Evolutionary conservation across 2,888 invertebrate species (phyloP), one percentile per base, ranked within the genome.

Genomic region (Harpagoxenus sublaevis): DNA sequence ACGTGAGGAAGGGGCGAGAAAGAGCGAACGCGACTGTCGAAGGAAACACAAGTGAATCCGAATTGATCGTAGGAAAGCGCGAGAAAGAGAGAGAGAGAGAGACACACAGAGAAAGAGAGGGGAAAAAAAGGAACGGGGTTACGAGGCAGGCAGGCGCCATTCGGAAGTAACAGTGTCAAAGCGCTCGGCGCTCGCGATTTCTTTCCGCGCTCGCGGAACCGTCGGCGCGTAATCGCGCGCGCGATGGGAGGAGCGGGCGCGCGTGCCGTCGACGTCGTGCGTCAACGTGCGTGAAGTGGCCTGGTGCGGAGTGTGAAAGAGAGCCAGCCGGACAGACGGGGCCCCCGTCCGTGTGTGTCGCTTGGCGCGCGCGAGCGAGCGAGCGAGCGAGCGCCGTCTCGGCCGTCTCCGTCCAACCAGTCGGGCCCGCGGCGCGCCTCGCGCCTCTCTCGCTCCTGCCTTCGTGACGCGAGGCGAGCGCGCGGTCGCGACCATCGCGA

Each of bases 151-250:
- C 48, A 70, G 53, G 65, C 75, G 57, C 60, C 60, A 74, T 81
- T 81, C 77, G 65, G 73, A 65, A 88, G 75, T 84, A 88, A 87
- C 71, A 83, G 86, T 83, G 83, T 77, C 65, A 73, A 82, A 79
- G 53, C 70, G 55, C 51, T 31, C 28, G 23, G 4, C 23, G 55
- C 42, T 28, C 5, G 78, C 45, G 15, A 70, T 42, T 23, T 31
- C 55, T 55, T 42, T 42, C n/a, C 51, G 45, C 73, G 45, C 2
- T 28, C 28, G 28, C 48, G 28, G 39, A 51, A 23, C 35, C 45
- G 62, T 62, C 28, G n/a, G 23, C 12, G 18, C 35, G n/a, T n/a
- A 28, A 23, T 6, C 51, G 31, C 51, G 51, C 23, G 39, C 75
- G 39, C 70, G 74, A 57, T 74, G 75, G 35, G 35, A 81, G 75